A percentile compares a stretch with the other conserved stretches of the same genome.
phyloP scores from a whole-genome alignment of 2,113 vertebrate species.

The Prunella fulvescens region DNA sequence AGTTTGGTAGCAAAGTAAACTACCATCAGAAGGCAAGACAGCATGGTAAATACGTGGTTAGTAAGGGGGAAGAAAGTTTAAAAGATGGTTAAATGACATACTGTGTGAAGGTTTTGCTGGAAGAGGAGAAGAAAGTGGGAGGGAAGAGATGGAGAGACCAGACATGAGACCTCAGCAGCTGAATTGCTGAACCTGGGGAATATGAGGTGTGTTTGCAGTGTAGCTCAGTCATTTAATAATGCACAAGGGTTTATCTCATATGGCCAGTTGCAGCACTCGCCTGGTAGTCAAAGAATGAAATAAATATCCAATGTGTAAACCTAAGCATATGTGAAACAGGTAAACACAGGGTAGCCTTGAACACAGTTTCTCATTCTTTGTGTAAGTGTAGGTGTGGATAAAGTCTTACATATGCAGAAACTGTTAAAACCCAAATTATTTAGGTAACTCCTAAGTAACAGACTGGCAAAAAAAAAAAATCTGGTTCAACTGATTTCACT shows the following conservation, averaged over 20 bases:
- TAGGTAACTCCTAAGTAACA: slow-evolving; percentile 56
- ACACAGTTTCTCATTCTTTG: background rate
- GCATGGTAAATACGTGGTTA: background rate
- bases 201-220: slow-evolving; percentile 6
- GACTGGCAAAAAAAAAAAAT: slow-evolving; percentile 5
- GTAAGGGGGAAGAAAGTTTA: background rate
- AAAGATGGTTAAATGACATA: background rate
- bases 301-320: slow-evolving; percentile 16
- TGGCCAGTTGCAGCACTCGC: background rate
- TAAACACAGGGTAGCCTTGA: background rate
- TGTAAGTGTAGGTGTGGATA: background rate
- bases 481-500: slow-evolving; percentile 68
- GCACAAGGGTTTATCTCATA: slow-evolving; percentile 51
- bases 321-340: background rate
- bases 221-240: slow-evolving; percentile 62
- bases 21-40: background rate
- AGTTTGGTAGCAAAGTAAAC: background rate
- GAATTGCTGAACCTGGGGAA: slow-evolving; percentile 33
- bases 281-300: slow-evolving; percentile 42
- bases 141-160: background rate
- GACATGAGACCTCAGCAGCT: background rate
- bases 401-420: background rate
- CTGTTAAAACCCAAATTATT: slow-evolving; percentile 23
- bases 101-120: background rate
- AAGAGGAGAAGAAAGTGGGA: background rate